These are phyloP conservation scores for Grallaria varia DNA, from an alignment of 2,113 vertebrate genomes.

Conservation along the genomic window DNA sequence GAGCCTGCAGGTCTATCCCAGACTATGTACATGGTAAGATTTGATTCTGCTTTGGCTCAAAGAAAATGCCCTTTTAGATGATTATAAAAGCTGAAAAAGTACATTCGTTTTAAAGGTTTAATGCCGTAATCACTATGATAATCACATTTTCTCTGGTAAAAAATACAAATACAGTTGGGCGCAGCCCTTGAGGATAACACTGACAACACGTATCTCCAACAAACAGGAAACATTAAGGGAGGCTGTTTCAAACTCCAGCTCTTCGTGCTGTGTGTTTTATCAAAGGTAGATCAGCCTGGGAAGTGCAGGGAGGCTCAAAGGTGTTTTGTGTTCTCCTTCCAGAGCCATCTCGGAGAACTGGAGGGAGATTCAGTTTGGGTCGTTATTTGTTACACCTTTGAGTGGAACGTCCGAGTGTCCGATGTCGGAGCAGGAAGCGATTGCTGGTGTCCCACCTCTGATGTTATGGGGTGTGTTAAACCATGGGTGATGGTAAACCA, in stretches of 20 bases:
- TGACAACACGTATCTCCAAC: not conserved
- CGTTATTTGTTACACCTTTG: not conserved
- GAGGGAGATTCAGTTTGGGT: not conserved
- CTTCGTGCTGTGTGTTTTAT: not conserved
- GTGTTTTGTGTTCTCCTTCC: not conserved
- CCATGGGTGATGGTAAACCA: too few species aligned
- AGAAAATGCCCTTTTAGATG: not conserved
- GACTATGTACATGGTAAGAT: not conserved
- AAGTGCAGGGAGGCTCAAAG: not conserved
- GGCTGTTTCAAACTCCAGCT: not conserved
- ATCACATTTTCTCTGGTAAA: not conserved
- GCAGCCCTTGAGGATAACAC: not conserved
- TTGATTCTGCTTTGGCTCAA: not conserved
- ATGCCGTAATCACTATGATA: not conserved
- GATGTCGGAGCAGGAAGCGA: not conserved
- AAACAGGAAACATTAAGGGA: not conserved
- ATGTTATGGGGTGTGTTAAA: not conserved
- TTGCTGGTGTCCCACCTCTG: not conserved
- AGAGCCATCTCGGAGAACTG: not conserved
- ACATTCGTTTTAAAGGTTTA: not conserved
- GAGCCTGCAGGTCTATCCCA: not conserved
- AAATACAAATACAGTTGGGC: not conserved
- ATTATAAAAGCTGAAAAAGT: not conserved
- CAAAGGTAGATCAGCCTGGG: not conserved
- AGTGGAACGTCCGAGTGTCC: not conserved